Conservation (phyloP, 1,140 invertebrate genomes). For the Oppia nitens region DNA sequence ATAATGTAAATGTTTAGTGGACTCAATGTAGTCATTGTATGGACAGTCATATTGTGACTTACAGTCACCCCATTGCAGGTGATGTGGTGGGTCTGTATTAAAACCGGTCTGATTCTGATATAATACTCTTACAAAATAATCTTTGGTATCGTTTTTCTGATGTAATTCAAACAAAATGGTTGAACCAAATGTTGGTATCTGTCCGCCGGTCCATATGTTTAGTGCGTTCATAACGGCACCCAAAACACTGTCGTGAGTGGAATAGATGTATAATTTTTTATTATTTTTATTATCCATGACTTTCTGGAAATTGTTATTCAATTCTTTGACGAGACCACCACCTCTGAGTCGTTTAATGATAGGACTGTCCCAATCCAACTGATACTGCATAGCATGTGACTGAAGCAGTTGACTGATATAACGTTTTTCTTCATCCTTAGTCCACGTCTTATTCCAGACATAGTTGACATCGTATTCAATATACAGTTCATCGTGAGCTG, state of each 20-base stretch:
- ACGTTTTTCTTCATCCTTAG: not conserved
- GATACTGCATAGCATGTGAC: not conserved
- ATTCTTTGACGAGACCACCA: not conserved
- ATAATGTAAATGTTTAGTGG: not conserved
- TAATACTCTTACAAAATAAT: not conserved
- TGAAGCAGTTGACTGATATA: not conserved
- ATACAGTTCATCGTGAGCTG: not conserved
- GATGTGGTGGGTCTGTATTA: not conserved
- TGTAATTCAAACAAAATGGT: not conserved
- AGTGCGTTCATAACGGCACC: not conserved
- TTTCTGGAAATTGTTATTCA: not conserved
- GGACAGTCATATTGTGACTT: not conserved
- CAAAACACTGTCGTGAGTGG: not conserved
- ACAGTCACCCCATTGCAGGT: not conserved
- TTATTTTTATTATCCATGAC: not conserved
- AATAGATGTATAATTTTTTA: not conserved
- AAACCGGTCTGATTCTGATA: not conserved
- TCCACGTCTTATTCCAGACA: conserved; percentile 7
- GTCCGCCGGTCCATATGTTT: not conserved
- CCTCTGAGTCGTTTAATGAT: conserved; percentile 5
- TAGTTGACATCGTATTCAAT: conserved; percentile 12
- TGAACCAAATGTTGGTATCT: not conserved
- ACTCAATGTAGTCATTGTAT: not conserved
- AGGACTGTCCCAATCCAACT: not conserved
- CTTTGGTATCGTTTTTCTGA: not conserved